Evolutionary conservation across 2,888 invertebrate genomes (phyloP).

Genomic region (Drosophila helvetica): DNA sequence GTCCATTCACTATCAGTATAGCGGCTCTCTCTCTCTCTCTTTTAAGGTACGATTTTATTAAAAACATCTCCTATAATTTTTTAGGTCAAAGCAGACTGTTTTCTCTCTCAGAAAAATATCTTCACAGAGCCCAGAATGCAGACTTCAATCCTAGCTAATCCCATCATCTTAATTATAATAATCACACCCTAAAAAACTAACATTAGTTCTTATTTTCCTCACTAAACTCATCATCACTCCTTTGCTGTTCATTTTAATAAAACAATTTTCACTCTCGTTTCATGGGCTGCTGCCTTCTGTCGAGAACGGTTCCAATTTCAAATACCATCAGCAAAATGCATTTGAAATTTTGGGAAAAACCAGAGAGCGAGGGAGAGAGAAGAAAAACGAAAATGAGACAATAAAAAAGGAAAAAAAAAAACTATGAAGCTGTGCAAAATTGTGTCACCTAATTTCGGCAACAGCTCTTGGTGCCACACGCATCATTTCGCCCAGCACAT

Average conservation of each 20-base stretch:
- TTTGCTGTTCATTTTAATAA: constrained; percentile 10
- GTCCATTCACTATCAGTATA: too few species aligned
- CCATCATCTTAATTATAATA: neutral
- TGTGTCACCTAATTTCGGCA: constrained; percentile 75
- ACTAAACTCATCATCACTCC: neutral
- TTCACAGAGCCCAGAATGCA: neutral
- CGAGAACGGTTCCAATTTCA: constrained; percentile 54
- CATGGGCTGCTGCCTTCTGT: constrained; percentile 8
- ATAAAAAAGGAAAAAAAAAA: constrained; percentile 3
- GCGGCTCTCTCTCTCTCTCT: neutral
- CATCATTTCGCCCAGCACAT: constrained; percentile 57
- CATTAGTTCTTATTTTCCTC: neutral
- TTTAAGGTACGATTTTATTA: neutral
- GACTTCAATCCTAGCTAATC: neutral
- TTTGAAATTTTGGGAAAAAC: constrained; percentile 47
- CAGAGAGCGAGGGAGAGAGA: neutral
- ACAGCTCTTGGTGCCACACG: constrained; percentile 49
- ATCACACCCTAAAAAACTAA: neutral
- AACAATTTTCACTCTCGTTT: constrained; percentile 21
- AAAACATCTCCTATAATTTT: neutral
- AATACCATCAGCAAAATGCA: constrained; percentile 66
- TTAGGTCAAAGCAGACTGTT: too few species aligned
- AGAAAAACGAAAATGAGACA: constrained; percentile 17
- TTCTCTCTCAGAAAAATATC: too few species aligned
- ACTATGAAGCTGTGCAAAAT: constrained; percentile 56